These are phyloP conservation scores for Capitulum mitella DNA, from an alignment of 2,888 invertebrate species.

Conservation along the genomic window DNA sequence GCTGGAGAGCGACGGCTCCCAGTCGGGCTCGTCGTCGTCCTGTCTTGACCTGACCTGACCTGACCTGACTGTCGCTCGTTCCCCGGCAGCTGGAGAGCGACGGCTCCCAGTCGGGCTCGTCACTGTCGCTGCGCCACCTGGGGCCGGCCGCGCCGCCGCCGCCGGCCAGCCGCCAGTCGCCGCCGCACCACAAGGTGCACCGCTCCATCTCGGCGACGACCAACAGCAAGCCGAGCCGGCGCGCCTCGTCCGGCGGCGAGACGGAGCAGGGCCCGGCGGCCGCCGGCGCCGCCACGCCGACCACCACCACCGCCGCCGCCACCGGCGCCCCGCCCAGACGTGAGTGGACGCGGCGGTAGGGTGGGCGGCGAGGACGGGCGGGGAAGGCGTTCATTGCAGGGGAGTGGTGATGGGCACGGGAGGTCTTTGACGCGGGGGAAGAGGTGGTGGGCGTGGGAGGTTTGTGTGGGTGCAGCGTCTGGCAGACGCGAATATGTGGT, in stretches of 20 bases:
- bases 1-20: slow-evolving; percentile 93
- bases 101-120: slow-evolving; percentile 91
- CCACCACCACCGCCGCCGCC: neutral
- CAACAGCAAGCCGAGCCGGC: slow-evolving; percentile 68
- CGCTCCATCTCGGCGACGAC: slow-evolving; percentile 88
- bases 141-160: slow-evolving; percentile 47
- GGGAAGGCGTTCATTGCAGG: no score
- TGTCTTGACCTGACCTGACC: neutral
- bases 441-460: no score
- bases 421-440: no score
- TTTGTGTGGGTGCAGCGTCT: no score
- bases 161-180: neutral
- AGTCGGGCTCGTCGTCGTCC: slow-evolving; percentile 91
- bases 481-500: no score
- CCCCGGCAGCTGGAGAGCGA: slow-evolving; percentile 77
- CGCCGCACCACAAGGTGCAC: slow-evolving; percentile 55
- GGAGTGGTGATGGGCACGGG: no score
- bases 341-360: no score
- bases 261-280: slow-evolving; percentile 46
- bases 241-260: slow-evolving; percentile 58
- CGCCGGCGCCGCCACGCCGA: neutral
- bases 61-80: neutral
- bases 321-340: neutral
- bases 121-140: slow-evolving; percentile 80
- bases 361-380: no score